Conservation (phyloP, 2,797 vertebrate genomes). For the Pteronotus mesoamericanus region DNA sequence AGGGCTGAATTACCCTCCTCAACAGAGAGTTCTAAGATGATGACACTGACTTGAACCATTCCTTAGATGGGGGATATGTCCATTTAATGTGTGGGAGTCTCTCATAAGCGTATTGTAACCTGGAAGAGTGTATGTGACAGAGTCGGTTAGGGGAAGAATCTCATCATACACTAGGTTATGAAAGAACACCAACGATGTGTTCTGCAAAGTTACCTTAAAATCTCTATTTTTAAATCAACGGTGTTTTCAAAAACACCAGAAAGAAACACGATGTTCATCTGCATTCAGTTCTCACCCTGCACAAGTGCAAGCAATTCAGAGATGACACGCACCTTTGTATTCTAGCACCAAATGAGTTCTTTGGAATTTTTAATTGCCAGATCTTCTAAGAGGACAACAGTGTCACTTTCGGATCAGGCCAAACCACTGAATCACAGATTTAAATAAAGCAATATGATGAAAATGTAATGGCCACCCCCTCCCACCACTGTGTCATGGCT, state of each 20-base stretch:
- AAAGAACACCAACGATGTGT: not conserved
- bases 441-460: conserved; percentile 4
- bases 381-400: not conserved
- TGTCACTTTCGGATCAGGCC: not conserved
- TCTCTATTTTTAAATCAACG: not conserved
- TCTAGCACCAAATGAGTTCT: not conserved
- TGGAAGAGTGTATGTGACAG: not conserved
- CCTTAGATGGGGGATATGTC: not conserved
- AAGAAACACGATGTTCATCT: not conserved
- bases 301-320: not conserved
- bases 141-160: not conserved
- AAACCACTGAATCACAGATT: not conserved
- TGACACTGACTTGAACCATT: not conserved
- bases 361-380: not conserved
- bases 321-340: not conserved
- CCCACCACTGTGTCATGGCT: not conserved
- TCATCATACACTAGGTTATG: not conserved
- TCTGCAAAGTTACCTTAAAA: not conserved
- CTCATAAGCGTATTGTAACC: not conserved
- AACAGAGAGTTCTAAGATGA: not conserved
- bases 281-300: not conserved
- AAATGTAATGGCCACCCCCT: not conserved
- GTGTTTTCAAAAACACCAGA: not conserved
- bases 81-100: not conserved
- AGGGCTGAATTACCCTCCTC: not conserved